Evolutionary conservation across 92 coral and sea anemone genomes (phyloP), one percentile per base, ranked within the genome.

Genomic region (Epizoanthus illoricatus): DNA sequence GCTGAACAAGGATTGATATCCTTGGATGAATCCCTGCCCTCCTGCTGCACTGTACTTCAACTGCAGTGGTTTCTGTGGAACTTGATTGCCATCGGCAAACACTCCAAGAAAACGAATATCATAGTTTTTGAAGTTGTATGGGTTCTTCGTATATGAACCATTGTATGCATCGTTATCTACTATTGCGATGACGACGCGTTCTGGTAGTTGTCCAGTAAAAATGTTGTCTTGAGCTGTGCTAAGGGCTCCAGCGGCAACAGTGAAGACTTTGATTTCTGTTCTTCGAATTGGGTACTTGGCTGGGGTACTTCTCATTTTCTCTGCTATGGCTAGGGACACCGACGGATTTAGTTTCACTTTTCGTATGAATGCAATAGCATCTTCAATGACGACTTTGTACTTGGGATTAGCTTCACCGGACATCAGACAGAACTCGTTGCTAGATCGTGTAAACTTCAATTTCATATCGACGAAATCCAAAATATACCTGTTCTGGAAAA

Each of bases 221-320:
- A 86, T 57, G 65, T 89, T 86, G 17, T 84, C 87, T 56, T 87
- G 92, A 24, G 80, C 71, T 66, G 76, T 78, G 12, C 71, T 73
- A 74, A 85, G 65, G 70, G 84, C 84, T 41, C 90, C 93, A 3
- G 47, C 19, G 0, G 88, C 88, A 5, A 84, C 87, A 41, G 81
- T 52, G 69, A 90, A 68, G 5, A 87, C 90, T 59, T 87, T 80
- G 54, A 74, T 83, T 28, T 87, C 86, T 20, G 84, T 81, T 69
- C 90, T 80, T 69, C 76, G 56, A 67, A 90, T 84, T 0, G 88
- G 88, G 75, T 90, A 90, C 83, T 90, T 90, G 86, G 90, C 93
- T 2, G 93, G 67, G 40, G 84, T 84, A 20, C 84, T 79, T 15
- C 81, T 75, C 4, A 87, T 71, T 15, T 88, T 73, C 69, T 69